A percentile compares a stretch with the other conserved stretches of the same genome.
These are phyloP conservation scores for Leptobrachium leishanense DNA, from an alignment of 2,113 vertebrate species.

Conservation along the genomic window DNA sequence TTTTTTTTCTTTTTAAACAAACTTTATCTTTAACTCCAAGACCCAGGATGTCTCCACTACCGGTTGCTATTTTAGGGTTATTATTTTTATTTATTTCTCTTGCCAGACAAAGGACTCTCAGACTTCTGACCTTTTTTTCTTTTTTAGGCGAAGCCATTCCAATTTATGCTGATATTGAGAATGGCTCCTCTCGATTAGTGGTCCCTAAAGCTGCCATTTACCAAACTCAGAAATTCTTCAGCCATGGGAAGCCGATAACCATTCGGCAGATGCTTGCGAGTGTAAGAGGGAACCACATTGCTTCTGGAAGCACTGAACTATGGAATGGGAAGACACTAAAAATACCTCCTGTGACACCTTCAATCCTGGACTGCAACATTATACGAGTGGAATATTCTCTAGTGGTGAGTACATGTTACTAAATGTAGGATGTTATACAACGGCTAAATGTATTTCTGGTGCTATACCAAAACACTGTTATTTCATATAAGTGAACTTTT, in stretches of 20 bases:
- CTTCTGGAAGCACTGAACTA: conserved; percentile 74
- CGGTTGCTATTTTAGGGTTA: too few relatives aligned
- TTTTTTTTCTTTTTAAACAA: too few relatives aligned
- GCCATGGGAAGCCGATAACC: conserved; percentile 73
- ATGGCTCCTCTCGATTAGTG: conserved; percentile 78
- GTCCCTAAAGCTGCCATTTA: conserved; percentile 84
- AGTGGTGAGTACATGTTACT: conserved; percentile 65
- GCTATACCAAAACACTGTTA: too few relatives aligned
- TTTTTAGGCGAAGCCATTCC: conserved; percentile 77
- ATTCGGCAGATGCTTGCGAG: conserved; percentile 75
- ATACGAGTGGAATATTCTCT: conserved; percentile 79
- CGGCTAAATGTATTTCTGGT: too few relatives aligned
- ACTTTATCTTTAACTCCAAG: too few relatives aligned
- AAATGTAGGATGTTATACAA: too few relatives aligned
- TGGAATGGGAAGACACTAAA: conserved; percentile 81
- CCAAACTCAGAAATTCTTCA: conserved; percentile 80
- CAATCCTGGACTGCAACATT: conserved; percentile 79
- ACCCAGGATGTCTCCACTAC: too few relatives aligned
- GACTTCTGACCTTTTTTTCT: too few relatives aligned
- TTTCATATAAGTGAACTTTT: too few relatives aligned
- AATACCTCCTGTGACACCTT: conserved; percentile 78
- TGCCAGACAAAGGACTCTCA: too few relatives aligned
- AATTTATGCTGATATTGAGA: conserved; percentile 83
- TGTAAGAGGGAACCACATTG: conserved; percentile 77
- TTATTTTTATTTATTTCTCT: too few relatives aligned